A percentile compares a stretch with the other conserved stretches of the same genome.
These are phyloP conservation scores for Tetanocera ferruginea DNA, from an alignment of 2,888 invertebrate species.

Conservation along the genomic window DNA sequence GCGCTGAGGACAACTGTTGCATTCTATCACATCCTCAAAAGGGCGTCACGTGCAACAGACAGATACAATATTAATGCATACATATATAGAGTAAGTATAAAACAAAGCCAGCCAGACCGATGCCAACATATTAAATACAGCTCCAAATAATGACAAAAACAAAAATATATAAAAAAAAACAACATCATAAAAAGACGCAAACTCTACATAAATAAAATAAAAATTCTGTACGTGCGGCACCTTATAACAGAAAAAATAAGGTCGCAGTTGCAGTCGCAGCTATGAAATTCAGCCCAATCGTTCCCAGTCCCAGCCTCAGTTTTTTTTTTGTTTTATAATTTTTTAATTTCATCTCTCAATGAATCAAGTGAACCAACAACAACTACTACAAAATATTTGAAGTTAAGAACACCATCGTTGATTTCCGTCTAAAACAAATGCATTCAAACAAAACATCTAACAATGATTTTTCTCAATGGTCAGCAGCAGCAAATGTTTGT, in stretches of 20 bases:
- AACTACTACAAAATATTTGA: background rate
- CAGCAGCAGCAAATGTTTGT: background rate
- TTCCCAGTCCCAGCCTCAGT: background rate
- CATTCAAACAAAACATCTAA: constrained; percentile 20
- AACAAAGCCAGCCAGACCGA: constrained; percentile 21
- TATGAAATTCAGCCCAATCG: background rate
- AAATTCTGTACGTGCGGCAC: constrained; percentile 23
- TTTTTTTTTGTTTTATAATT: background rate
- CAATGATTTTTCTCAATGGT: constrained; percentile 32
- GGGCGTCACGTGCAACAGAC: constrained; percentile 25
- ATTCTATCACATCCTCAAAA: constrained; percentile 33
- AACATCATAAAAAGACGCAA: constrained; percentile 3
- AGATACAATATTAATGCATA: background rate
- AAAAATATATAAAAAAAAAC: constrained; percentile 2
- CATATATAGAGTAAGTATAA: background rate
- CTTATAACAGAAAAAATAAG: background rate
- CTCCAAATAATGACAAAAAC: constrained; percentile 17
- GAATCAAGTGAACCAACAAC: constrained; percentile 10
- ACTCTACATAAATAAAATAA: constrained; percentile 7
- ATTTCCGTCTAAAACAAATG: constrained; percentile 23
- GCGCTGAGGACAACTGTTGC: background rate
- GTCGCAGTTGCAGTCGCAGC: background rate
- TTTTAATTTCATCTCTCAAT: constrained; percentile 19
- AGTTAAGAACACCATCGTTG: constrained; percentile 22
- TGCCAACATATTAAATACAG: constrained; percentile 40